Evolutionary conservation across 1,140 invertebrate genomes (phyloP).

Genomic region (Caenorhabditis brenneri): DNA sequence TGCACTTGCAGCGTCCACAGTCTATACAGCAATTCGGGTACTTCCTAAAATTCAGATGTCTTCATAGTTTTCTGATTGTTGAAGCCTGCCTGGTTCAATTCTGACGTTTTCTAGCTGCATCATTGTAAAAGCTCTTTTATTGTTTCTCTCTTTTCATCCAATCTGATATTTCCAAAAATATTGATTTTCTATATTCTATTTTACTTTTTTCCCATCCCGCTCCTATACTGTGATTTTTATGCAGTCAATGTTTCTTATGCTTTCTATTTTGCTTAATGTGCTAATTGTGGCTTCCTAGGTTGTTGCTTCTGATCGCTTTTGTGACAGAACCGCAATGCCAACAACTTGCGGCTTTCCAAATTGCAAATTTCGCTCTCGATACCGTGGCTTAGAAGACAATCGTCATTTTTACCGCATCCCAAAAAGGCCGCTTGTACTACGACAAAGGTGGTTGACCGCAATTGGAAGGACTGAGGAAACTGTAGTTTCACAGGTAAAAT

Average conservation of each 20-base stretch:
- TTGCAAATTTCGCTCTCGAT: slow-evolving; percentile 72
- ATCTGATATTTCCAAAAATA: no score
- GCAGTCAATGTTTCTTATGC: not conserved
- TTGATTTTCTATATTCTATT: no score
- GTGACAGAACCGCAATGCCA: slow-evolving; percentile 58
- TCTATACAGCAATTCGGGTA: no score
- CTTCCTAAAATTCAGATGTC: no score
- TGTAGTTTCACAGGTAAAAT: slow-evolving; percentile 71
- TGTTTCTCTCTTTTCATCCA: no score
- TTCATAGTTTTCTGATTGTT: no score
- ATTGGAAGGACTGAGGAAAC: slow-evolving; percentile 72
- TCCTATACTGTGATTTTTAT: not conserved
- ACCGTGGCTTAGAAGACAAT: slow-evolving; percentile 72
- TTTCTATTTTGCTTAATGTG: not conserved
- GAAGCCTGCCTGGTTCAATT: no score
- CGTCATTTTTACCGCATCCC: slow-evolving; percentile 72
- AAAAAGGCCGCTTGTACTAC: slow-evolving; percentile 70
- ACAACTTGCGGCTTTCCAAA: slow-evolving; percentile 71
- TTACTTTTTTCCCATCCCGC: not conserved
- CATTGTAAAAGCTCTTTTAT: no score
- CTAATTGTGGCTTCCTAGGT: slow-evolving; percentile 32
- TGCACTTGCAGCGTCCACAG: no score
- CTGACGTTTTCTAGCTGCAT: no score
- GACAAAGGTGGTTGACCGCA: slow-evolving; percentile 71
- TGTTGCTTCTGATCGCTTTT: slow-evolving; percentile 32